Conservation (phyloP, 2,797 vertebrate species). For the Fratercula arctica region DNA sequence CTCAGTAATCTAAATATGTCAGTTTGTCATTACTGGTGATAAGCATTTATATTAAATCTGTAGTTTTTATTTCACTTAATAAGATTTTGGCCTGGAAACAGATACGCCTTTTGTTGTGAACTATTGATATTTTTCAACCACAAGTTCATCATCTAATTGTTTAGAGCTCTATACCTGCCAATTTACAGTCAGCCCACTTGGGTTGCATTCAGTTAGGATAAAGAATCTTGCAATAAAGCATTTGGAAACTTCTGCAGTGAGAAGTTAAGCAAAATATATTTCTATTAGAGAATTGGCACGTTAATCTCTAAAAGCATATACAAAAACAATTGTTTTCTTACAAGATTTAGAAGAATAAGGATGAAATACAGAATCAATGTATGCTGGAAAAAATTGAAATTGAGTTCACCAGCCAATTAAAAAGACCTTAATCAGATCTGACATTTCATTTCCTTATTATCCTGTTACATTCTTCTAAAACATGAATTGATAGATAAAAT, state of each 20-base stretch:
- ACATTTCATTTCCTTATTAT: constrained; percentile 74
- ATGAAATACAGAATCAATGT: constrained; percentile 54
- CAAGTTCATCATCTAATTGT: not conserved
- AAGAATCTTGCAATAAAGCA: constrained; percentile 12
- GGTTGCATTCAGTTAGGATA: not conserved
- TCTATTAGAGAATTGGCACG: constrained; percentile 43
- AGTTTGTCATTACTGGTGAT: not conserved
- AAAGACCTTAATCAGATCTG: constrained; percentile 72
- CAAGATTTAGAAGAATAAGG: constrained; percentile 56
- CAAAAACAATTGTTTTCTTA: constrained; percentile 56
- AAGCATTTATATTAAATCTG: not conserved
- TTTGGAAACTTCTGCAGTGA: not conserved
- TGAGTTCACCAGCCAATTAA: constrained; percentile 66
- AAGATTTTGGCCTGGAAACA: not conserved
- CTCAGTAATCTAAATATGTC: not conserved
- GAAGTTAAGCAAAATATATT: constrained; percentile 57
- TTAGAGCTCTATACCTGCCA: not conserved
- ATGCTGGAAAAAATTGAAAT: constrained; percentile 66
- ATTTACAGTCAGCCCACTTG: constrained; percentile 1
- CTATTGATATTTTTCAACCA: not conserved
- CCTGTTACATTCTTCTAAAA: constrained; percentile 60
- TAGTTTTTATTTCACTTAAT: constrained; percentile 2
- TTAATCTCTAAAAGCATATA: constrained; percentile 33
- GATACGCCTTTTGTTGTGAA: not conserved
- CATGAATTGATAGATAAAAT: constrained; percentile 62